Percentiles rank a stretch among this genome's conserved stretches.
Evolutionary conservation across 92 coral and sea anemone species (phyloP).

Genomic region (Siderastrea radians): DNA sequence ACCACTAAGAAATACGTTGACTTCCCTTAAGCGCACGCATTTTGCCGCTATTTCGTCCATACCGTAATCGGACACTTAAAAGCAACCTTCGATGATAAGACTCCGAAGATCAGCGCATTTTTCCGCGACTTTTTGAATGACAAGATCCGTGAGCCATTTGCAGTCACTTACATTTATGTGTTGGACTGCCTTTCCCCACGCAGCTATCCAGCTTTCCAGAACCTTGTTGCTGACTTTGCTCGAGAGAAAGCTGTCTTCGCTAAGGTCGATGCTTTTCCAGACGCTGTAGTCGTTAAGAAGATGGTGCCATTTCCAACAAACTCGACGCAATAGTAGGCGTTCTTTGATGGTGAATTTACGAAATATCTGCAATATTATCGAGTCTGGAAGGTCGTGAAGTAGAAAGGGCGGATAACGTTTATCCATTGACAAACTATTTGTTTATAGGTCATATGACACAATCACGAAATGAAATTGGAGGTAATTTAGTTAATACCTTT

Average conservation of each 20-base stretch:
- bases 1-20: slow-evolving; percentile 77
- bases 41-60: slow-evolving; percentile 61
- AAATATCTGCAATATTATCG: slow-evolving; percentile 74
- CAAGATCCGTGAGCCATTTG: slow-evolving; percentile 85
- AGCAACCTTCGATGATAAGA: slow-evolving; percentile 79
- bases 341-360: slow-evolving; percentile 65
- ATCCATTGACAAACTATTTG: no score
- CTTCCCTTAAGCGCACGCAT: slow-evolving; percentile 68
- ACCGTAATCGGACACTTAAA: slow-evolving; percentile 63
- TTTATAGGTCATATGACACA: no score
- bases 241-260: slow-evolving; percentile 60
- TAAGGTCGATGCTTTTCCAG: slow-evolving; percentile 83
- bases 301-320: slow-evolving; percentile 85
- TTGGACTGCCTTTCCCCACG: slow-evolving; percentile 80
- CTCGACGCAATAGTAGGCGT: slow-evolving; percentile 77
- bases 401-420: no score
- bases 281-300: slow-evolving; percentile 86
- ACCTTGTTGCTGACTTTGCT: slow-evolving; percentile 47
- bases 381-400: slow-evolving; percentile 78
- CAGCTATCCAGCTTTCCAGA: slow-evolving; percentile 73
- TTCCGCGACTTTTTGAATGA: slow-evolving; percentile 66
- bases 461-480: no score
- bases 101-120: slow-evolving; percentile 75
- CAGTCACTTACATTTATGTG: slow-evolving; percentile 70
- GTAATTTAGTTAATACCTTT: no score